Percentiles rank a stretch among this genome's conserved stretches.
Conservation (phyloP, 2,888 invertebrate genomes). For the Tachina fera region DNA sequence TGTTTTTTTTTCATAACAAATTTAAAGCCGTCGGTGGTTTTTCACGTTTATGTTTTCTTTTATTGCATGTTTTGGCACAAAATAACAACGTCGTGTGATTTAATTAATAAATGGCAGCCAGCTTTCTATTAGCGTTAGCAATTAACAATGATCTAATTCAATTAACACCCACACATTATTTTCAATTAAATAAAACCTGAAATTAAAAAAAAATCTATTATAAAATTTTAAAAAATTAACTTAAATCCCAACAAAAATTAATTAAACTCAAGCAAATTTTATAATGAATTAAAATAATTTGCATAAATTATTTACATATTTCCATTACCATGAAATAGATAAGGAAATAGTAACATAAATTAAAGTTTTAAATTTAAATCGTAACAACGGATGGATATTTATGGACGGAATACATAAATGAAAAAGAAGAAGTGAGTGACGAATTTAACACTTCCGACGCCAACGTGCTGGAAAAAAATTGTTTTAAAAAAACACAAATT, state of each 20-base stretch:
- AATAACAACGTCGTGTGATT: not conserved
- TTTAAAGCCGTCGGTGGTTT: constrained; percentile 60
- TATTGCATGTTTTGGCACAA: too few species aligned
- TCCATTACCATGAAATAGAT: not conserved
- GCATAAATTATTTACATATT: constrained; percentile 36
- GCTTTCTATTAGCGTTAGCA: constrained; percentile 39
- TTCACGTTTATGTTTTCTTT: not conserved
- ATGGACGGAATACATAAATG: constrained; percentile 7
- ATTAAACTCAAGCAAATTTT: constrained; percentile 56
- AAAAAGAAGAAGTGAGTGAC: constrained; percentile 56
- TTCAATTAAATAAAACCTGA: constrained; percentile 21
- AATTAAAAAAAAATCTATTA: not conserved
- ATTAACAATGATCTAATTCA: constrained; percentile 75
- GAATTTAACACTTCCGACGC: constrained; percentile 69
- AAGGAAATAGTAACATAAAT: not conserved
- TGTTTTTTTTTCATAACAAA: constrained; percentile 15
- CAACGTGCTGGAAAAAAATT: constrained; percentile 34
- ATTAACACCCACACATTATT: constrained; percentile 79
- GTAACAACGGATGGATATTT: not conserved
- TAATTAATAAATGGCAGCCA: not conserved
- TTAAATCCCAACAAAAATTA: constrained; percentile 20
- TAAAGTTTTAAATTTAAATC: constrained; percentile 6
- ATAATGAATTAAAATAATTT: constrained; percentile 14
- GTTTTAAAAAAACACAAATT: not conserved
- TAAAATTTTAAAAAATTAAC: constrained; percentile 12